Base-by-base conservation (phyloP, 2,113 vertebrate genomes). In the Sialia sialis region DNA sequence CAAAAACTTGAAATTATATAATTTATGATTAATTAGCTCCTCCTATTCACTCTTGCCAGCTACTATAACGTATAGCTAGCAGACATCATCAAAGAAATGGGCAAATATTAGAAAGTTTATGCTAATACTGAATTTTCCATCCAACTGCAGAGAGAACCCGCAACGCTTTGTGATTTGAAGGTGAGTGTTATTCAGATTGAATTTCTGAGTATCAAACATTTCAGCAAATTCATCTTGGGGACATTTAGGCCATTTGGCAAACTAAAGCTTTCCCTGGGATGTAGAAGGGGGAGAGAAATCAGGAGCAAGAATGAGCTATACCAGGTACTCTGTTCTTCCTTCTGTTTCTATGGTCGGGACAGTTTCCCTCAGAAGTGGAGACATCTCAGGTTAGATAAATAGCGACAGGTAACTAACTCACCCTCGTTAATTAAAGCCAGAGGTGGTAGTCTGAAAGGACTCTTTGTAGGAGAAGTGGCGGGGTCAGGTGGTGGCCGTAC, bases 391-490 rank as follows among this genome's bases (percentile, higher is more conserved):
- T 39, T 43, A 48, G 58, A 6, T 30, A 63, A 36, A 19, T 0
- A 78, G 60, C 2, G 30, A 20, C 60, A 67, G 46, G 32, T 66
- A 27, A 93, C 98, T 97, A 29, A 93, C 98, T 97, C 97, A 98
- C 99, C 99, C 84, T 99, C 99, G 13, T 99, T 98, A 63, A 98
- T 99, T 77, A 99, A 95, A 16, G 98, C 99, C 92, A 98, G 97
- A 13, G 99, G 98, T 8, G 99, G 99, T 1, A 97, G 96, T 91
- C 97, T 96, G 94, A 98, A 97, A 63, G 98, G 98, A 22, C 98
- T 98, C 93, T 97, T 98, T 16, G 99, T 99, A 9, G 99, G 98
- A 52, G 98, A 98, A 66, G 82, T 98, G 96, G 95, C 98, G 87
- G 94, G 97, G 94, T 85, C 98, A 26, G 93, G 98, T 18, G 66